These are phyloP conservation scores for Myzus persicae DNA, from an alignment of 1,140 invertebrate species.

Conservation along the genomic window DNA sequence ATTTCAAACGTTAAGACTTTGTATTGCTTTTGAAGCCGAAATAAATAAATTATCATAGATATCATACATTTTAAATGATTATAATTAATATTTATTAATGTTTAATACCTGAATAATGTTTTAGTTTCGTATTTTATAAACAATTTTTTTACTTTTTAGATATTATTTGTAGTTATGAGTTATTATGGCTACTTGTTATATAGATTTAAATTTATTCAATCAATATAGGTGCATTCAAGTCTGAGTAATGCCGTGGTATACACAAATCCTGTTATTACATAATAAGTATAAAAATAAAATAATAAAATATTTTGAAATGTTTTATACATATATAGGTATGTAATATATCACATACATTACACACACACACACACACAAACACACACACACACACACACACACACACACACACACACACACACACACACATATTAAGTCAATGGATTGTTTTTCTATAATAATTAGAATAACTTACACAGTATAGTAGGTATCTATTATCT, in stretches of 20 bases:
- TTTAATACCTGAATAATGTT: neutral
- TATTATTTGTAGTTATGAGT: no score
- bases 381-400: no score
- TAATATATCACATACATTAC: no score
- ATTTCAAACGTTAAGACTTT: neutral
- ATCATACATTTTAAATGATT: neutral
- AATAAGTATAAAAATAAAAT: neutral
- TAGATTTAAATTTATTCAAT: no score
- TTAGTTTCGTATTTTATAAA: neutral
- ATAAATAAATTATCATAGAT: neutral
- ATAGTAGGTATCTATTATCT: no score
- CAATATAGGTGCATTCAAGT: neutral
- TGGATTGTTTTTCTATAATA: no score
- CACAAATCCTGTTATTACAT: neutral
- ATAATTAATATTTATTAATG: neutral
- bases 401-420: no score
- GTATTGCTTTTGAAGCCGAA: no score
- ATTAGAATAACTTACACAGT: no score
- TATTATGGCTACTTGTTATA: no score
- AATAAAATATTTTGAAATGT: neutral
- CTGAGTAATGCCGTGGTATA: neutral
- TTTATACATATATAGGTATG: neutral
- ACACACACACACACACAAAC: no score
- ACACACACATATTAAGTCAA: neutral
- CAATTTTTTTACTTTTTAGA: neutral